phyloP scores from a whole-genome alignment of 2,888 invertebrate genomes.

The Brachyopa scutellaris region DNA sequence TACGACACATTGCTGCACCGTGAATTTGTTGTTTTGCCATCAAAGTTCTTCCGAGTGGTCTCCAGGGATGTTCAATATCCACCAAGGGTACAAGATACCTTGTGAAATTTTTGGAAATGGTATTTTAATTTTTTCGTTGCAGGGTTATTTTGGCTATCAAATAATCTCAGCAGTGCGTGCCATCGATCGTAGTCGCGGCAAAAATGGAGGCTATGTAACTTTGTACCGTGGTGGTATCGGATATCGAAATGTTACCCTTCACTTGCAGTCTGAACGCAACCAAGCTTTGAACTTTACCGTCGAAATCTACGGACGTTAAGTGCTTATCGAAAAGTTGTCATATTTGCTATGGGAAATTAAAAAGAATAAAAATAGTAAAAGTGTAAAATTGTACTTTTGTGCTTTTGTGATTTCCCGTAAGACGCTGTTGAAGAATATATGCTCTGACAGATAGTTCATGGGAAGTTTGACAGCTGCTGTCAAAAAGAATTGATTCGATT shows the following conservation, averaged over 20 bases:
- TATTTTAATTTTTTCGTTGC: not conserved
- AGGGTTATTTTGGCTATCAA: constrained; percentile 28
- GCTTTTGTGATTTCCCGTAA: too few species aligned
- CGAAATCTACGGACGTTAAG: constrained; percentile 77
- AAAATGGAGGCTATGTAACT: constrained; percentile 76
- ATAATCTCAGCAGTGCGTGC: constrained; percentile 28
- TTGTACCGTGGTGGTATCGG: constrained; percentile 79
- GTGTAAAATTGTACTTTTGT: not conserved
- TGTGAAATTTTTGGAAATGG: not conserved
- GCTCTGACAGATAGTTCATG: too few species aligned
- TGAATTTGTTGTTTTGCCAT: constrained; percentile 46
- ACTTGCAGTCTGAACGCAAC: constrained; percentile 79
- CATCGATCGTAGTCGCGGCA: constrained; percentile 76
- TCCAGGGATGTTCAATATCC: constrained; percentile 71
- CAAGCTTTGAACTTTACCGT: constrained; percentile 80
- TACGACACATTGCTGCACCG: constrained; percentile 70
- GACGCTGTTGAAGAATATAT: too few species aligned
- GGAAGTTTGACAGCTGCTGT: too few species aligned
- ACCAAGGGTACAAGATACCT: constrained; percentile 61
- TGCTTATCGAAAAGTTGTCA: not conserved
- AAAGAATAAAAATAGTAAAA: not conserved
- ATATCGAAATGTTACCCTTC: constrained; percentile 75
- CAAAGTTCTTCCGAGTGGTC: constrained; percentile 56
- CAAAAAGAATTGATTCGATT: too few species aligned
- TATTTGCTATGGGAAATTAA: too few species aligned